Conservation (phyloP, 2,113 vertebrate genomes). For the Laterallus jamaicensis region DNA sequence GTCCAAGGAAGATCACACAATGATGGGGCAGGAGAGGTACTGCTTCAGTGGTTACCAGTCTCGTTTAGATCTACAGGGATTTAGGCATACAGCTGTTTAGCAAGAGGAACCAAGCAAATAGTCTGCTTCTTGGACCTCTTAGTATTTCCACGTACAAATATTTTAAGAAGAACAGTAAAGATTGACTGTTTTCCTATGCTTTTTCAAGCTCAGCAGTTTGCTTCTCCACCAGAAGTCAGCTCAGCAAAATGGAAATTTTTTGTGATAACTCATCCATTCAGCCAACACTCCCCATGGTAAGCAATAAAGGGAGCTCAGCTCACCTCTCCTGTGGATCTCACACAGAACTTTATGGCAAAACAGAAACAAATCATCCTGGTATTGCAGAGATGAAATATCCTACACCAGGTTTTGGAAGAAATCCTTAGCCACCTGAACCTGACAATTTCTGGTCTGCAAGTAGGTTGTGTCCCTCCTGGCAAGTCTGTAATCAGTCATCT, state of each 20-base stretch:
- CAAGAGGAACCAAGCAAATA: not conserved
- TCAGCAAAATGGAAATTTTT: constrained; percentile 10
- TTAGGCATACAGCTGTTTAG: not conserved
- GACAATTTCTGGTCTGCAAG: not conserved
- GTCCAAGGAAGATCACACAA: not conserved
- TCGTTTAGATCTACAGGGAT: not conserved
- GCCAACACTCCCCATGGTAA: not conserved
- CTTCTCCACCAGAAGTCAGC: not conserved
- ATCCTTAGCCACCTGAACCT: not conserved
- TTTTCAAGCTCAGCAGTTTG: not conserved
- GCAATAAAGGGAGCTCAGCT: not conserved
- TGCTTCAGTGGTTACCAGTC: accelerated
- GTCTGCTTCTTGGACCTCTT: not conserved
- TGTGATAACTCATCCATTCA: not conserved
- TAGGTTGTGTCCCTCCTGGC: not conserved
- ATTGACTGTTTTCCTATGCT: not conserved
- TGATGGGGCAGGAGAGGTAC: too few relatives aligned
- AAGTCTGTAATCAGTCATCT: not conserved
- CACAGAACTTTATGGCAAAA: not conserved
- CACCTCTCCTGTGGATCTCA: not conserved
- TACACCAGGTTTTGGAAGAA: not conserved
- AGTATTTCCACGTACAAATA: not conserved
- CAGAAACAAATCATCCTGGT: not conserved
- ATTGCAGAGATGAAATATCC: not conserved
- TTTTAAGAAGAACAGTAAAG: constrained; percentile 8